A percentile compares a stretch with the other conserved stretches of the same genome.
phyloP scores from a whole-genome alignment of 2,797 vertebrate genomes.

The Sus cebifrons region DNA sequence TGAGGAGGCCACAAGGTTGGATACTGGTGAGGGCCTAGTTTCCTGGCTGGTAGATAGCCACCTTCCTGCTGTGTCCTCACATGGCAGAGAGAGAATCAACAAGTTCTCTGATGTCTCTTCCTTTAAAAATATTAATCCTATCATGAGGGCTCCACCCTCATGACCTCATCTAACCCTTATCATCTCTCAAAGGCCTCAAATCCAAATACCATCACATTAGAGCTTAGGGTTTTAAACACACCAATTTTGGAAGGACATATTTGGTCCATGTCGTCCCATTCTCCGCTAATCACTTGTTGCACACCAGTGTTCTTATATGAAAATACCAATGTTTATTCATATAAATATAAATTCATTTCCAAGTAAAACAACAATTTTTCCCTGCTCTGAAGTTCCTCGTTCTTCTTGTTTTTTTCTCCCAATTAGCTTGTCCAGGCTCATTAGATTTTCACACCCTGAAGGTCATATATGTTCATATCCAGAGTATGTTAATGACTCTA shows the following conservation, averaged over 20 bases:
- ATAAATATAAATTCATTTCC: constrained; percentile 76
- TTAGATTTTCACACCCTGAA: not conserved
- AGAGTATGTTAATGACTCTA: not conserved
- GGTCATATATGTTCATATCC: not conserved
- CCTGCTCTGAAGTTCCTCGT: constrained; percentile 34
- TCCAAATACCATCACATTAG: not conserved
- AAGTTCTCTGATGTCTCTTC: not conserved
- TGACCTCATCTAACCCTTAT: not conserved
- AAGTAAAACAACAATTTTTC: constrained; percentile 68
- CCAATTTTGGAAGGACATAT: not conserved
- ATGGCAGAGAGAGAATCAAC: not conserved
- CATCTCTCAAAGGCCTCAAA: not conserved
- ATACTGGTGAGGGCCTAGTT: not conserved
- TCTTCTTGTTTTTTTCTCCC: not conserved
- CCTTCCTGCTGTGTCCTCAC: not conserved
- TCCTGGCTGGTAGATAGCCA: not conserved
- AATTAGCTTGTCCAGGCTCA: not conserved
- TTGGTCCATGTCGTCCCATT: not conserved
- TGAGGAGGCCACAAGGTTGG: not conserved
- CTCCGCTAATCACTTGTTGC: not conserved
- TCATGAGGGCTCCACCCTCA: not conserved
- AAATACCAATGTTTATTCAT: constrained; percentile 72
- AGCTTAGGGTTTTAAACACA: not conserved
- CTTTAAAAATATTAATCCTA: not conserved
- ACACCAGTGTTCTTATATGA: constrained; percentile 17